Evolutionary conservation across 2,797 vertebrate genomes (phyloP).

Genomic region (Acanthurus lineatus): DNA sequence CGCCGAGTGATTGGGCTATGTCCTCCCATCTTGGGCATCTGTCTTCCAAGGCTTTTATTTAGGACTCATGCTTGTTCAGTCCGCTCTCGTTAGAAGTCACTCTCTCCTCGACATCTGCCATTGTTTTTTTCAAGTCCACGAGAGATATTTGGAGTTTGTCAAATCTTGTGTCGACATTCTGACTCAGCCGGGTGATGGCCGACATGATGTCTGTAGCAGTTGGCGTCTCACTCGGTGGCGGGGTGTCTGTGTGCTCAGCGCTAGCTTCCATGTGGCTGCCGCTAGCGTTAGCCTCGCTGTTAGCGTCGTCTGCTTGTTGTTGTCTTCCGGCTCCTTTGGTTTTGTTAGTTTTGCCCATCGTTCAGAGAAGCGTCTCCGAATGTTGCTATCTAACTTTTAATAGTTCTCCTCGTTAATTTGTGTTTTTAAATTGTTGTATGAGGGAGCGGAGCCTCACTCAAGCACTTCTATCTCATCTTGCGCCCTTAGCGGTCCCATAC

Average conservation of each 20-base stretch:
- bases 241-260: not conserved
- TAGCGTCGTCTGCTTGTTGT: not conserved
- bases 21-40: not conserved
- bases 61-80: not conserved
- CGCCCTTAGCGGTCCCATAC: not conserved
- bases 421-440: not conserved
- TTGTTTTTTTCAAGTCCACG: not conserved
- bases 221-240: not conserved
- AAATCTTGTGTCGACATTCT: not conserved
- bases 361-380: not conserved
- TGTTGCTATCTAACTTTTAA: not conserved
- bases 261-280: not conserved
- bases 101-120: not conserved
- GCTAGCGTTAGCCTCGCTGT: slow-evolving; percentile 1
- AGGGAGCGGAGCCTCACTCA: not conserved
- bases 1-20: not conserved
- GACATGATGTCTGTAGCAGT: not conserved
- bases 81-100: not conserved
- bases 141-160: not conserved
- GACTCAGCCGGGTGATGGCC: not conserved
- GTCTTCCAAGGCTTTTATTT: slow-evolving; percentile 1
- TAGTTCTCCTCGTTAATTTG: not conserved
- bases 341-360: not conserved
- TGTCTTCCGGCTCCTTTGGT: not conserved
- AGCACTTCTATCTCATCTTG: slow-evolving; percentile 3